Base-by-base conservation (phyloP, 2,888 invertebrate genomes). In the Drosophila eohydei region DNA sequence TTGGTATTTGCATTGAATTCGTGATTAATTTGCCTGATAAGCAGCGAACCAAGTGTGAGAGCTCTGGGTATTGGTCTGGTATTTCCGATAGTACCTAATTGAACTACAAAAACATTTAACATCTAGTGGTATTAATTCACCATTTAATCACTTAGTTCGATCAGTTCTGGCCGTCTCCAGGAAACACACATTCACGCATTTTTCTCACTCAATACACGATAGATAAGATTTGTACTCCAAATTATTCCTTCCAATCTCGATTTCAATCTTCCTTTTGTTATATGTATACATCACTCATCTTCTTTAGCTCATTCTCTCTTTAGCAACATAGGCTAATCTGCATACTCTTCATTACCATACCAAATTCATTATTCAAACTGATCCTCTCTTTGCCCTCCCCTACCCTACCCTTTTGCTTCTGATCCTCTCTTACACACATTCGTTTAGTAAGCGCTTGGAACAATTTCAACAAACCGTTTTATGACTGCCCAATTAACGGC, bases 1-100 rank as follows among this genome's bases (percentile, higher is more conserved):
- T 68, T 55, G 71, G 65, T 83, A 83, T 88, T 83, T 83, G 89
- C 83, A 78, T 83, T 89, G 83, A 88, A 74, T 77, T 64, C 64
- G 62, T 82, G 88, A 89, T 89, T 85, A 85, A 78, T 80, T 82
- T 72, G 62, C 36, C 55, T 74, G 90, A 88, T 89, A 85, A 88
- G 74, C 48, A 28, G 48, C 46, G 52, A 34, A 36, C 52, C 34
- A 21, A 21, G 11, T 34, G 36, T 16, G 48, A 32, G n/a, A 11
- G 36, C 36, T 12, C 14, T 5, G 43, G 44, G 26, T 32, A 21
- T 48, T 52, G 64, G 55, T 52, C 40, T 50, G 52, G 26, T 12
- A 65, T 64, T 58, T 73, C 60, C 43, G 67, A 46, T 58, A 55
- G 66, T 50, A 12, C 32, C 46, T 28, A 50, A 32, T 36, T 26